A percentile compares a stretch with the other conserved stretches of the same genome.
phyloP scores from a whole-genome alignment of 2,113 vertebrate genomes.

The Formicarius rufipectus region DNA sequence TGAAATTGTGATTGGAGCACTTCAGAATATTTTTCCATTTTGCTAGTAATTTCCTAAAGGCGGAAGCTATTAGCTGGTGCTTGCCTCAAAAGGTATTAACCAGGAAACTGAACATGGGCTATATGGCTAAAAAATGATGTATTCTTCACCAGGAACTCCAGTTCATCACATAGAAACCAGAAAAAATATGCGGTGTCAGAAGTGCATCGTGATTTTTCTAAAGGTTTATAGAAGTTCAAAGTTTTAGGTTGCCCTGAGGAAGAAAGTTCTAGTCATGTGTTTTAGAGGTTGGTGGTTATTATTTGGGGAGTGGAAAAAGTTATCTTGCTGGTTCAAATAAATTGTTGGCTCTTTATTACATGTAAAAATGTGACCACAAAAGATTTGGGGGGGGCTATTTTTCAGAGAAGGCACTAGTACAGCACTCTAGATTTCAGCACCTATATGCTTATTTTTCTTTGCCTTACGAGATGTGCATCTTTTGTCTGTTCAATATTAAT shows the following conservation, averaged over 20 bases:
- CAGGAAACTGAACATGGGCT: background rate
- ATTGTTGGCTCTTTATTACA: background rate
- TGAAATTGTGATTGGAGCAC: background rate
- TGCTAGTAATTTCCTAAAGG: background rate
- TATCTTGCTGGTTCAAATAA: background rate
- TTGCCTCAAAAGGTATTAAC: background rate
- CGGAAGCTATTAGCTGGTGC: background rate
- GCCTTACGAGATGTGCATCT: background rate
- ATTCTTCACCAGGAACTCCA: background rate
- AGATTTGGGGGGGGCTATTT: background rate
- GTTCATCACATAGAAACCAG: background rate
- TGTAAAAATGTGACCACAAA: background rate
- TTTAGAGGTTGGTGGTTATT: background rate
- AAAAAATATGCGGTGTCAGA: background rate
- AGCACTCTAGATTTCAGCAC: background rate
- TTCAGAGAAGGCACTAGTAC: background rate
- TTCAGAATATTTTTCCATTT: background rate
- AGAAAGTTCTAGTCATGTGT: background rate
- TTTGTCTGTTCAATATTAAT: background rate
- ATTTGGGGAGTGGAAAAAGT: background rate
- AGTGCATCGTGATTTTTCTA: background rate
- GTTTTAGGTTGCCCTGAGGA: background rate
- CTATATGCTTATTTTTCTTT: background rate
- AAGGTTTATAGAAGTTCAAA: background rate
- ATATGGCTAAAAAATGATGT: background rate